These are phyloP conservation scores for Drosophila kurseongensis DNA, from an alignment of 1,140 invertebrate species.

Conservation along the genomic window DNA sequence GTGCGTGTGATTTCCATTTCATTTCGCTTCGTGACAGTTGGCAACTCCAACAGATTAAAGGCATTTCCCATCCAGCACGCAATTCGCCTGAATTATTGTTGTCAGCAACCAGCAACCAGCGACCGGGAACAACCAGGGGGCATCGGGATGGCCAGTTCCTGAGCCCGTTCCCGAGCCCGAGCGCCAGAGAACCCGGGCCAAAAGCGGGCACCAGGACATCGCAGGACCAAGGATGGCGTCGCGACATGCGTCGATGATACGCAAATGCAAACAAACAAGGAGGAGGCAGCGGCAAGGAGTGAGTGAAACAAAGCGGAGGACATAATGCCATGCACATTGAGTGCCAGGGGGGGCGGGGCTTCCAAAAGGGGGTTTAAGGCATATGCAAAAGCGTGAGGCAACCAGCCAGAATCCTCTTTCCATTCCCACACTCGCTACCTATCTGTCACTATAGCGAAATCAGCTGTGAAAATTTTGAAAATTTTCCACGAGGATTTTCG, in stretches of 20 bases:
- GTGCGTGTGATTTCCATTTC: constrained; percentile 84
- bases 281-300: constrained; percentile 41
- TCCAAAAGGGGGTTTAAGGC: constrained; percentile 48
- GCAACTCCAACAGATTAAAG: constrained; percentile 84
- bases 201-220: constrained; percentile 31
- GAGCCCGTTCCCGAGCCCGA: constrained; percentile 10
- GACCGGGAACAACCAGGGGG: constrained; percentile 22
- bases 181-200: constrained; percentile 5
- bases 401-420: constrained; percentile 60
- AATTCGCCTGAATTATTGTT: constrained; percentile 81
- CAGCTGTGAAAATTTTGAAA: constrained; percentile 84
- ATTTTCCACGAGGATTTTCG: constrained; percentile 84
- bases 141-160: constrained; percentile 28
- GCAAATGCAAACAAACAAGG: constrained; percentile 79
- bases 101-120: constrained; percentile 62
- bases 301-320: constrained; percentile 26
- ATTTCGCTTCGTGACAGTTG: constrained; percentile 83
- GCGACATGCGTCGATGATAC: constrained; percentile 82
- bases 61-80: constrained; percentile 78
- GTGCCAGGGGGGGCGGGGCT: constrained; percentile 9
- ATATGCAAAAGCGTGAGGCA: constrained; percentile 72
- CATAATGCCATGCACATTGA: constrained; percentile 70
- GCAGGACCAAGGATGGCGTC: constrained; percentile 54
- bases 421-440: constrained; percentile 32
- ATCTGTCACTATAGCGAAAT: constrained; percentile 64